Evolutionary conservation across 92 coral and sea anemone genomes (phyloP).

Genomic region (Zoanthus sansibaricus): DNA sequence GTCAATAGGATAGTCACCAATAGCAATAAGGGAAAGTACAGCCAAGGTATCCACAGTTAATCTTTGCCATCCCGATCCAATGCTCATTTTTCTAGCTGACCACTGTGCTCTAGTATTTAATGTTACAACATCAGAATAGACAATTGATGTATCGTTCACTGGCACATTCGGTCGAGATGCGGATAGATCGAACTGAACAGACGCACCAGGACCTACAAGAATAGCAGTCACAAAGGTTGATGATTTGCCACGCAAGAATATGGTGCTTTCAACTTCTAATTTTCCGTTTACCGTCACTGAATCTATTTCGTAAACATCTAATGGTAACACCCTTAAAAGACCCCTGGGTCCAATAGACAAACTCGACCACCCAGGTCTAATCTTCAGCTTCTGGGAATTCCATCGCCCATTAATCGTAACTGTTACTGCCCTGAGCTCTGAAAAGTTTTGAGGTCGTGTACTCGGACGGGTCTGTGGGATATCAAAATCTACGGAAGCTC

Average conservation of each 20-base stretch:
- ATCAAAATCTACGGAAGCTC: constrained; percentile 24
- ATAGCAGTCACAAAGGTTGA: constrained; percentile 44
- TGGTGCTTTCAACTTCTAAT: constrained; percentile 65
- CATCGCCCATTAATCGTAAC: constrained; percentile 38
- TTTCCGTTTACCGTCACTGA: constrained; percentile 68
- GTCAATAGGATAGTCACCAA: constrained; percentile 67
- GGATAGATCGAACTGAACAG: constrained; percentile 19
- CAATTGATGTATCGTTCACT: constrained; percentile 25
- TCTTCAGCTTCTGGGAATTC: constrained; percentile 13
- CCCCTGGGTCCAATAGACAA: constrained; percentile 76
- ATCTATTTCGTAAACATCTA: constrained; percentile 69
- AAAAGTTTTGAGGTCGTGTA: constrained; percentile 15
- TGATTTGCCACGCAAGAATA: constrained; percentile 70
- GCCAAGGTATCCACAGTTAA: constrained; percentile 74
- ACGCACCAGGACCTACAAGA: constrained; percentile 25
- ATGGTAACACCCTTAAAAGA: constrained; percentile 66
- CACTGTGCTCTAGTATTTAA: constrained; percentile 58
- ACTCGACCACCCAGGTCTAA: constrained; percentile 64
- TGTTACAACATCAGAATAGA: background rate
- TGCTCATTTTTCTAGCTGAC: constrained; percentile 65
- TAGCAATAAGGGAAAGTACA: constrained; percentile 67
- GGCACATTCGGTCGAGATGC: constrained; percentile 11
- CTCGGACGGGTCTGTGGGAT: constrained; percentile 27
- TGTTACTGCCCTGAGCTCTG: constrained; percentile 18
- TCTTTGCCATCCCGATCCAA: constrained; percentile 78